A percentile compares a stretch with the other conserved stretches of the same genome.
Conservation (phyloP, 2,888 invertebrate genomes). For the Raillietiella orientalis region DNA sequence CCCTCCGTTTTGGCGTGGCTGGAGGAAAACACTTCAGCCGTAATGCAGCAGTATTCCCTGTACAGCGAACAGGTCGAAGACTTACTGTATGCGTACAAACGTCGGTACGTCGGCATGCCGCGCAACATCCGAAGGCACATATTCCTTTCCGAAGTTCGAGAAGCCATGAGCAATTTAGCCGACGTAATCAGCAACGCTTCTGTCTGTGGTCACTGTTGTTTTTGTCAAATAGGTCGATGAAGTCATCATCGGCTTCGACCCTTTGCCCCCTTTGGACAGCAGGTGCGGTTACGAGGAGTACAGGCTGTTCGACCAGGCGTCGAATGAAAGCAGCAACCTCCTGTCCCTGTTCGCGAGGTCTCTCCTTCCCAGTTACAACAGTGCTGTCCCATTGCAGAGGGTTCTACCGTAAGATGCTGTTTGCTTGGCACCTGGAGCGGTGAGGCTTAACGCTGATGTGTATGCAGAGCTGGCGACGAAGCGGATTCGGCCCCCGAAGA, state of each 20-base stretch:
- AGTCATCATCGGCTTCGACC: slow-evolving; percentile 38
- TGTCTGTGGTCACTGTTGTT: too few species aligned
- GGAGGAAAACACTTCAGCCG: slow-evolving; percentile 29
- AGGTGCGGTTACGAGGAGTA: slow-evolving; percentile 29
- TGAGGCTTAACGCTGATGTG: slow-evolving; percentile 2
- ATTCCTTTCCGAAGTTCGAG: slow-evolving; percentile 31
- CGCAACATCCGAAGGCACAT: slow-evolving; percentile 31
- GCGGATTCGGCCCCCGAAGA: slow-evolving; percentile 11
- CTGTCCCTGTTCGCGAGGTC: slow-evolving; percentile 31
- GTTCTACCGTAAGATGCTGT: slow-evolving; percentile 2
- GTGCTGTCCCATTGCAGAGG: slow-evolving; percentile 10
- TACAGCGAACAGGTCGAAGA: too few species aligned
- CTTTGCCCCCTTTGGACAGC: slow-evolving; percentile 38
- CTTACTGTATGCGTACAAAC: slow-evolving; percentile 25
- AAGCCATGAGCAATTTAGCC: slow-evolving; percentile 24
- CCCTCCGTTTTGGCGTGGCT: slow-evolving; percentile 36
- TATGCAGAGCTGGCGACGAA: slow-evolving; percentile 8
- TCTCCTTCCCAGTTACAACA: slow-evolving; percentile 29
- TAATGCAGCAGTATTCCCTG: slow-evolving; percentile 25
- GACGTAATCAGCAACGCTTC: too few species aligned
- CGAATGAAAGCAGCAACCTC: slow-evolving; percentile 12
- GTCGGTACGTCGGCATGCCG: slow-evolving; percentile 27
- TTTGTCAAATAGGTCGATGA: too few species aligned
- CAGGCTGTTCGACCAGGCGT: slow-evolving; percentile 7
- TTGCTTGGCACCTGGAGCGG: slow-evolving; percentile 1